Conservation (phyloP, 2,888 invertebrate species). For the Lottia scabra region DNA sequence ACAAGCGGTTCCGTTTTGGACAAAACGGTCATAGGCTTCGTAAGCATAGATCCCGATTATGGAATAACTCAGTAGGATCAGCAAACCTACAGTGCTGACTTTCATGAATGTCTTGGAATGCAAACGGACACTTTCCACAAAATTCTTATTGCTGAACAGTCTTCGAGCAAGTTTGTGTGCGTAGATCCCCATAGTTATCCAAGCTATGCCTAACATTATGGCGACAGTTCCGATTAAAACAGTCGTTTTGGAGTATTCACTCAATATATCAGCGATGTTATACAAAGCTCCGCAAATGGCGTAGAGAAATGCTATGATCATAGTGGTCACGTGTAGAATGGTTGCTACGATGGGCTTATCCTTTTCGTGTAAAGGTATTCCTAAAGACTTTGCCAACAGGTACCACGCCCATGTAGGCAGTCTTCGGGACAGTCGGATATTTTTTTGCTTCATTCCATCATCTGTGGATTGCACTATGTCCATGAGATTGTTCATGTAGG, state of each 20-base stretch:
- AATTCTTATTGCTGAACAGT: conserved; percentile 65
- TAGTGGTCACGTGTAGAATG: conserved; percentile 57
- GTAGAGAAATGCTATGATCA: conserved; percentile 54
- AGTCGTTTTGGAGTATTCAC: conserved; percentile 59
- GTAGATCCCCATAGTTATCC: conserved; percentile 69
- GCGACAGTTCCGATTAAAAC: conserved; percentile 64
- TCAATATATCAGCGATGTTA: conserved; percentile 63
- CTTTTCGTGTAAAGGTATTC: conserved; percentile 51
- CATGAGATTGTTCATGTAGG: conserved; percentile 16
- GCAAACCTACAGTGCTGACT: conserved; percentile 63
- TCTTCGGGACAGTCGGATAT: conserved; percentile 51
- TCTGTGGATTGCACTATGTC: conserved; percentile 11
- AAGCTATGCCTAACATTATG: conserved; percentile 64
- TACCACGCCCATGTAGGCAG: conserved; percentile 67
- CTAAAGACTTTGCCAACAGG: conserved; percentile 59
- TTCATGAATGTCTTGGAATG: conserved; percentile 70
- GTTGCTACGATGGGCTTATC: conserved; percentile 60
- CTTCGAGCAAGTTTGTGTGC: conserved; percentile 68
- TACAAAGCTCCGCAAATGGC: conserved; percentile 58
- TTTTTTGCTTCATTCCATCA: conserved; percentile 23
- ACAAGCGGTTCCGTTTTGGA: conserved; percentile 8
- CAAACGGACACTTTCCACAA: conserved; percentile 67
- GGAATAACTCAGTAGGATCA: conserved; percentile 53
- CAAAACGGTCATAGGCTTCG: conserved; percentile 32
- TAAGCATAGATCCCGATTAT: conserved; percentile 50